These are phyloP conservation scores for Oxytorus armatus DNA, from an alignment of 2,888 invertebrate genomes.

Conservation along the genomic window DNA sequence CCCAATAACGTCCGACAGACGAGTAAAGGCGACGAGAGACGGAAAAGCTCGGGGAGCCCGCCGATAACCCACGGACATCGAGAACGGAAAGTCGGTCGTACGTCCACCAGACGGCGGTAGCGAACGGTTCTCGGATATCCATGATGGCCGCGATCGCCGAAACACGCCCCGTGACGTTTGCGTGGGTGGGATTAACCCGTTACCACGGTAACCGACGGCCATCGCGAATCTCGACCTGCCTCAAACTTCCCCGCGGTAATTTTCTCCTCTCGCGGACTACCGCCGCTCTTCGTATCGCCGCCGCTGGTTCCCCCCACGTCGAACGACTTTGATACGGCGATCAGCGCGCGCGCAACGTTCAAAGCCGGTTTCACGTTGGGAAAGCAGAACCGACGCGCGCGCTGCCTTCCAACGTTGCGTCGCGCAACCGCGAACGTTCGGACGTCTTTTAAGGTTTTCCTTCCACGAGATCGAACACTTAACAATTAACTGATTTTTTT, in stretches of 20 bases:
- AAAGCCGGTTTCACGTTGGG: not conserved
- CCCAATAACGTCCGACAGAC: no score
- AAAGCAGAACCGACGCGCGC: not conserved
- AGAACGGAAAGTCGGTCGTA: slow-evolving; percentile 11
- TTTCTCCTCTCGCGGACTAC: slow-evolving; percentile 18
- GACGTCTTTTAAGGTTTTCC: no score
- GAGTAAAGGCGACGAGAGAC: not conserved
- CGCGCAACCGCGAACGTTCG: not conserved
- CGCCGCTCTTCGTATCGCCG: not conserved
- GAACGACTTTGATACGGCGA: not conserved
- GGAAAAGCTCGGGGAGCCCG: slow-evolving; percentile 5
- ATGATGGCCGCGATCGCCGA: slow-evolving; percentile 78
- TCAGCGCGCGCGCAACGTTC: not conserved
- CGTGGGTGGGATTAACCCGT: slow-evolving; percentile 70
- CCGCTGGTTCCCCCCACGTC: no score
- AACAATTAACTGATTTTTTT: no score
- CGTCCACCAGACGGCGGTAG: slow-evolving; percentile 77
- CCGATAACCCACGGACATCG: not conserved
- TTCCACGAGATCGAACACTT: no score
- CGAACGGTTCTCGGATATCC: slow-evolving; percentile 75
- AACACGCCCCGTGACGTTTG: slow-evolving; percentile 75
- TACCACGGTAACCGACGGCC: slow-evolving; percentile 80
- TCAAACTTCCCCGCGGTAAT: slow-evolving; percentile 74
- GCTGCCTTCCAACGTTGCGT: not conserved
- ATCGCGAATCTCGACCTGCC: slow-evolving; percentile 81